Evolutionary conservation across 2,797 vertebrate genomes (phyloP).

Genomic region (Platyrinchus mystaceus): DNA sequence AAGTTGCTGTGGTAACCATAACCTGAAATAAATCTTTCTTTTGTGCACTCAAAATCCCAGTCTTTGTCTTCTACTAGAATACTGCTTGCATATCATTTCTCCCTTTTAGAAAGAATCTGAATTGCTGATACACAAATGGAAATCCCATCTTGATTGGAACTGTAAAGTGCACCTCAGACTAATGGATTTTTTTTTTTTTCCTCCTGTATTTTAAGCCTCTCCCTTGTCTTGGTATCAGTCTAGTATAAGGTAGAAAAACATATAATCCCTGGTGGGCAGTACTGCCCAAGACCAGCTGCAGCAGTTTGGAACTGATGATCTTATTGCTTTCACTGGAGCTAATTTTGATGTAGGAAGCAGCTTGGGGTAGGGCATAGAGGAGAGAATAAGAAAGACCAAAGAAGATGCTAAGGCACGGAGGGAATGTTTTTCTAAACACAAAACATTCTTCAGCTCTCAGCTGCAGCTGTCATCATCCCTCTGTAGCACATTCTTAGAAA

Average conservation of each 20-base stretch:
- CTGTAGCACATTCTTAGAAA: not conserved
- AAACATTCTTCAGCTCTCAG: not conserved
- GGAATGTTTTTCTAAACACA: not conserved
- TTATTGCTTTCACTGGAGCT: not conserved
- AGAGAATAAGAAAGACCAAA: not conserved
- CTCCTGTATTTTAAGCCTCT: not conserved
- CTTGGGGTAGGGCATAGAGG: not conserved
- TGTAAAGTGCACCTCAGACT: not conserved
- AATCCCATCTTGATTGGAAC: not conserved
- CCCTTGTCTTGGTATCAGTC: not conserved
- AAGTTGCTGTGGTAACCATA: conserved; percentile 49
- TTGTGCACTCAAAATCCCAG: not conserved
- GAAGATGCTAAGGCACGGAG: not conserved
- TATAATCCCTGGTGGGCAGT: not conserved
- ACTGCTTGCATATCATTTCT: conserved; percentile 1
- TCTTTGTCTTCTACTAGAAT: conserved; percentile 34
- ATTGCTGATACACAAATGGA: conserved; percentile 28
- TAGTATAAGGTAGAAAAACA: not conserved
- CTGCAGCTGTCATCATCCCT: not conserved
- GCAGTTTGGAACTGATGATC: not conserved
- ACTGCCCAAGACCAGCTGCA: not conserved
- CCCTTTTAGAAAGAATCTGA: conserved; percentile 9
- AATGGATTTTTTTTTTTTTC: not conserved
- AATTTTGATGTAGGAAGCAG: not conserved
- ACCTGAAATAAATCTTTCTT: conserved; percentile 29